Evolutionary conservation across 1,140 invertebrate genomes (phyloP), one percentile per base, ranked within the genome.

Genomic region (Conopomorpha cramerella): DNA sequence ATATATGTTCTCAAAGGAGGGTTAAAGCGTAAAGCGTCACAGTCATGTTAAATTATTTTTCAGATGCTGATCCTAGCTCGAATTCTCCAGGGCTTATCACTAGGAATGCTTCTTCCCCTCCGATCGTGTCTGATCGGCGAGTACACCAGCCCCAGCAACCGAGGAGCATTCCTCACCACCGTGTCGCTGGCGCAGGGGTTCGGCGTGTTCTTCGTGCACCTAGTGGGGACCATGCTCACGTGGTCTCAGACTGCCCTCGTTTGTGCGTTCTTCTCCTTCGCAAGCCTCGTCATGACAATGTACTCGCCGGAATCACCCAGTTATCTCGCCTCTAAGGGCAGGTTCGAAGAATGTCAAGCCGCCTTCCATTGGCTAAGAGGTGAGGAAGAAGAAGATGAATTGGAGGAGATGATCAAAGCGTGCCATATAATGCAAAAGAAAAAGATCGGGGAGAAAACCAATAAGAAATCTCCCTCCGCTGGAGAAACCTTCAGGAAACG

Each of bases 281-380:
- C 70, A 2, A 51, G 55, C 31, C 58, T 64, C 17, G 3, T 65
- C 0, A 28, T 70, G 3, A 44, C 71, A 14, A 39, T 55, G 4
- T 74, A 78, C 16, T 53, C 81, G 3, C 84, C 84, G 0, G 86
- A 88, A 56, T 84, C 84, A 14, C 86, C 86, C 1, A 60, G 80
- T 7, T 88, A 82, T 82, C 52, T 84, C 28, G 51, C 77, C 0
- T 56, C 66, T 14, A 65, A 72, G 37, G 67, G 67, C 19, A 37
- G 48, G 13, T 39, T 51, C 2, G 43, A 61, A 12, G 39, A 65
- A 17, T 77, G 76, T 0, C 23, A 49, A 27, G 30, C 44, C 4
- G 40, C 58, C 1, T 81, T 70, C 34, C 13, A 23, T 1, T 53
- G 48, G 68, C 48, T 57, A 3, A 40, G 68, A 35, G 68, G 68